Conservation (phyloP, 2,888 invertebrate genomes). For the Epinotia brunnichana region DNA sequence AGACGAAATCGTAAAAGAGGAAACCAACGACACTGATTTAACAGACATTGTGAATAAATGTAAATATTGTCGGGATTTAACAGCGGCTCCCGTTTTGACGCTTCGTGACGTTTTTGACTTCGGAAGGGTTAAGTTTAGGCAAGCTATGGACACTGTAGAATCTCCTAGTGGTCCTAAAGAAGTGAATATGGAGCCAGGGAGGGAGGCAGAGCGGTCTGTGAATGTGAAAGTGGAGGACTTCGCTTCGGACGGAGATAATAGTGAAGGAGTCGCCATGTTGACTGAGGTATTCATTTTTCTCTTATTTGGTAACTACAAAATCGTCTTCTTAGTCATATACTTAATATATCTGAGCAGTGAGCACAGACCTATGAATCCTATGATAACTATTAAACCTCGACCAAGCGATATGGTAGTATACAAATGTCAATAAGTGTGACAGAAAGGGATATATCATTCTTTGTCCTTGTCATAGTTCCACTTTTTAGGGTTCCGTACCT, state of each 20-base stretch:
- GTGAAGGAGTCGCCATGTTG: constrained; percentile 56
- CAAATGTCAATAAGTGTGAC: too few relatives aligned
- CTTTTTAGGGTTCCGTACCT: too few relatives aligned
- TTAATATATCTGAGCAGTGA: too few relatives aligned
- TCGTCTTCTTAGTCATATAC: too few relatives aligned
- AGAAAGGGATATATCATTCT: too few relatives aligned
- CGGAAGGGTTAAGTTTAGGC: constrained; percentile 57
- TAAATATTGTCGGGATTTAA: constrained; percentile 61
- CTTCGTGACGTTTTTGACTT: constrained; percentile 39
- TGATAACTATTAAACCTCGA: too few relatives aligned
- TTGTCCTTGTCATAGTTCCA: too few relatives aligned
- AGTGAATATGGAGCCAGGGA: constrained; percentile 49
- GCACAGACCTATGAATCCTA: too few relatives aligned
- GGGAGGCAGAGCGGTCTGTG: constrained; percentile 49
- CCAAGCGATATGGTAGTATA: too few relatives aligned
- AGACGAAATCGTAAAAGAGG: constrained; percentile 45
- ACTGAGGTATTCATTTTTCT: constrained; percentile 60
- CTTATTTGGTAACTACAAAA: neutral
- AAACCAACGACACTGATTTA: constrained; percentile 47
- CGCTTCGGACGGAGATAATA: constrained; percentile 54
- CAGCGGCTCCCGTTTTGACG: constrained; percentile 44
- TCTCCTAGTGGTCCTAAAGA: constrained; percentile 47
- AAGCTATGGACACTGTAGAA: constrained; percentile 56
- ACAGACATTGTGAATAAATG: constrained; percentile 56
- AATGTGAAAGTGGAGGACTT: constrained; percentile 59